Evolutionary conservation across 1,140 invertebrate species (phyloP).

Genomic region (Drosophila santomea): DNA sequence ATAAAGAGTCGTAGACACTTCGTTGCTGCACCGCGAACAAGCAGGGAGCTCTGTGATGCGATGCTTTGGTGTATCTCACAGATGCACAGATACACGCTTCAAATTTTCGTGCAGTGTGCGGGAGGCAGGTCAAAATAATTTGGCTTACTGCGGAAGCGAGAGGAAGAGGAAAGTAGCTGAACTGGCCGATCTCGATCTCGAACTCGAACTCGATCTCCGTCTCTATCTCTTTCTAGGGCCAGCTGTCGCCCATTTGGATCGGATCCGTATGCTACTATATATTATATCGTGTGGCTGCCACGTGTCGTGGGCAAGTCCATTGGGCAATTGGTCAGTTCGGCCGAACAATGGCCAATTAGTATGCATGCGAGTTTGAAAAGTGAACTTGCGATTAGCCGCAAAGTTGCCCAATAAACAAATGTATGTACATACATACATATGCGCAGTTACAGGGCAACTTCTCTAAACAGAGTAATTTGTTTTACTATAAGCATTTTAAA

Average conservation of each 20-base stretch:
- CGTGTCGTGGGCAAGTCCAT: constrained; percentile 70
- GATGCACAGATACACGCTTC: not conserved
- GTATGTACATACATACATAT: not conserved
- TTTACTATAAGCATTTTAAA: no score
- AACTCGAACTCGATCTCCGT: constrained; percentile 3
- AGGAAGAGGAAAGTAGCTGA: constrained; percentile 21
- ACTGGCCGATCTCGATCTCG: constrained; percentile 12
- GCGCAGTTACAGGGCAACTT: not conserved
- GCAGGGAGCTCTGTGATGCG: not conserved
- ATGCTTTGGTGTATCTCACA: not conserved
- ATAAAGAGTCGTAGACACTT: constrained; percentile 54
- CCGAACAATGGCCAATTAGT: constrained; percentile 52
- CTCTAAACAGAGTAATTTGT: not conserved
- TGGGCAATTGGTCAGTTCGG: constrained; percentile 62
- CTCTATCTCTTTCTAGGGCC: constrained; percentile 53
- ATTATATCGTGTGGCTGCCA: constrained; percentile 71
- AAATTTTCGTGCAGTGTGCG: constrained; percentile 50
- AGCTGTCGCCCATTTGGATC: constrained; percentile 54
- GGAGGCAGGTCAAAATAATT: constrained; percentile 72
- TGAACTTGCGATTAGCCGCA: constrained; percentile 66
- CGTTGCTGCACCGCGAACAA: constrained; percentile 44
- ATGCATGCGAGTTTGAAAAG: constrained; percentile 71
- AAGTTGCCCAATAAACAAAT: constrained; percentile 13
- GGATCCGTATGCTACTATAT: constrained; percentile 14
- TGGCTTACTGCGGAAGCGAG: constrained; percentile 63